phyloP scores from a whole-genome alignment of 35 echinoderm and acorn worm genomes.

The Nesometra sesokonis region DNA sequence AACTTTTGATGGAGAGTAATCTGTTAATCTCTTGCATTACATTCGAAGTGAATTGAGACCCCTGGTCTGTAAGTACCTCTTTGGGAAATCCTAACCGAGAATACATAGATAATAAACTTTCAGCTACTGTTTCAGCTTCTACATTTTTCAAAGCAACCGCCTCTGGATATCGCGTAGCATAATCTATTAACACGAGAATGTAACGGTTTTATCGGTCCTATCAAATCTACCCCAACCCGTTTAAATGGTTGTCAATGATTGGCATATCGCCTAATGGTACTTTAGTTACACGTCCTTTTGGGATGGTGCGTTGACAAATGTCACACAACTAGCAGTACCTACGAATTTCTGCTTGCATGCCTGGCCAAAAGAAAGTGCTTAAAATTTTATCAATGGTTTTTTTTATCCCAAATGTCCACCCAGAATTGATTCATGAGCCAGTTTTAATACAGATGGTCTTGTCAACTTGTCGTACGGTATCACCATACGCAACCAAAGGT shows the following conservation, averaged over 20 bases:
- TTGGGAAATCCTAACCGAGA: not conserved
- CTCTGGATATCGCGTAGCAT: not conserved
- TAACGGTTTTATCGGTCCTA: conserved; percentile 11
- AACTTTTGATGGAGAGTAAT: conserved; percentile 18
- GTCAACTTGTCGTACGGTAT: not conserved
- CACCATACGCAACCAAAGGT: not conserved
- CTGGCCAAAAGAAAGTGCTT: conserved; percentile 34
- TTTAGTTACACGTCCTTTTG: conserved; percentile 16
- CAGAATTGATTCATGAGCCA: conserved; percentile 37
- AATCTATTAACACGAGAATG: not conserved
- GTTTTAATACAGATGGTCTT: not conserved
- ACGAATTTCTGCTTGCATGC: conserved; percentile 18
- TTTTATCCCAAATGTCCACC: conserved; percentile 48
- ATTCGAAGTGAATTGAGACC: conserved; percentile 29
- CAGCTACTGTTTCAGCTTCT: conserved; percentile 32
- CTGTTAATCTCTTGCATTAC: conserved; percentile 44
- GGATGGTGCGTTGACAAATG: conserved; percentile 16
- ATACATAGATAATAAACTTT: not conserved
- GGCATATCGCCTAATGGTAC: conserved; percentile 17
- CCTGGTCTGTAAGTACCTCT: conserved; percentile 12
- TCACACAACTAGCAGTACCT: conserved; percentile 28
- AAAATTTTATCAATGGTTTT: conserved; percentile 47
- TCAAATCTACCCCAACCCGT: not conserved
- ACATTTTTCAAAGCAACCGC: not conserved
- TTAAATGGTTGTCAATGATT: conserved; percentile 1